A percentile compares a stretch with the other conserved stretches of the same genome.
Conservation (phyloP, 2,113 vertebrate genomes). For the Pogonocichla stellata region DNA sequence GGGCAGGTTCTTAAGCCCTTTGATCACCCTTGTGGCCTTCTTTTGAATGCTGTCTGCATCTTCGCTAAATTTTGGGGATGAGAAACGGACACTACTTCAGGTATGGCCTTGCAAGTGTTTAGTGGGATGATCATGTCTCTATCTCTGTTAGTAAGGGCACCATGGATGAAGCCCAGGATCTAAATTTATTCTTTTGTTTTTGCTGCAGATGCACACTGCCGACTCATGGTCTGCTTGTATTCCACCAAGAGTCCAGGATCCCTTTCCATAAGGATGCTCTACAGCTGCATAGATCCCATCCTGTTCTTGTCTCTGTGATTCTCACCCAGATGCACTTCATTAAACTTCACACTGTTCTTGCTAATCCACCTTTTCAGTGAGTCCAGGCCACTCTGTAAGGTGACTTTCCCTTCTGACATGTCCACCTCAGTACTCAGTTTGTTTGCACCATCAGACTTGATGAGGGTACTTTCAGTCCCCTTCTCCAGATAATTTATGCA, state of each 20-base stretch:
- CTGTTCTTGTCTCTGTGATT: too few relatives aligned
- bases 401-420: too few relatives aligned
- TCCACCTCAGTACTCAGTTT: too few relatives aligned
- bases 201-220: fast-evolving
- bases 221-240: not conserved
- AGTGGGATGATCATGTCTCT: not conserved
- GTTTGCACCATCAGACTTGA: too few relatives aligned
- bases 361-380: fast-evolving
- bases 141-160: not conserved
- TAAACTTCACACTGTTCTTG: not conserved
- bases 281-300: not conserved
- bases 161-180: not conserved
- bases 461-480: not conserved
- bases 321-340: not conserved
- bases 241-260: not conserved
- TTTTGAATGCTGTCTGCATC: not conserved
- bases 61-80: not conserved
- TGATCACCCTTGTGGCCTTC: not conserved
- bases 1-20: not conserved
- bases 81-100: not conserved
- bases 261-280: not conserved
- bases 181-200: not conserved
- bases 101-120: not conserved
- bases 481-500: not conserved
- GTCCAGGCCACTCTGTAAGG: not conserved